A percentile compares a stretch with the other conserved stretches of the same genome.
These are phyloP conservation scores for Anolis apletophallus DNA, from an alignment of 2,797 vertebrate species.

Conservation along the genomic window DNA sequence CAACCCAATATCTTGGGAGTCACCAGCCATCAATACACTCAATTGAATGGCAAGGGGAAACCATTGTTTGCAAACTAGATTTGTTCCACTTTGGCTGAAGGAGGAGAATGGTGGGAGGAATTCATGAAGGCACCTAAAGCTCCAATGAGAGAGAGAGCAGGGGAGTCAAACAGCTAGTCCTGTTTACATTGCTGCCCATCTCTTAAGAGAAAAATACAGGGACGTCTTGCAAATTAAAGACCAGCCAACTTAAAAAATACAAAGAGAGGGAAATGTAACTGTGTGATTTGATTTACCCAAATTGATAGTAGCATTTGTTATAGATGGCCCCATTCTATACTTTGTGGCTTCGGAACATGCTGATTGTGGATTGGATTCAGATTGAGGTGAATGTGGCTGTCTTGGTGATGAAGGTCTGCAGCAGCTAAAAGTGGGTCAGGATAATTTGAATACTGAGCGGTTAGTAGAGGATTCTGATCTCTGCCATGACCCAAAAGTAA, in stretches of 20 bases:
- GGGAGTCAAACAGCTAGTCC: neutral
- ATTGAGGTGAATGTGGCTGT: neutral
- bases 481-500: no score
- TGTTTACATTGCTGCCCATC: neutral
- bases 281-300: neutral
- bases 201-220: fast-evolving
- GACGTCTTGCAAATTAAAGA: neutral
- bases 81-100: neutral
- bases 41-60: constrained; percentile 4
- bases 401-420: no score
- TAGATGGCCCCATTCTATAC: neutral
- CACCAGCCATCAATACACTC: no score
- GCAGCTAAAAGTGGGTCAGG: no score
- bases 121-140: constrained; percentile 13
- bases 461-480: neutral
- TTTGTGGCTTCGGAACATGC: neutral
- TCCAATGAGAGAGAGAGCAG: neutral
- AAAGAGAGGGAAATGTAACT: neutral
- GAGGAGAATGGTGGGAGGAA: neutral
- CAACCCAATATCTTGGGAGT: no score
- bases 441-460: no score
- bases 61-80: neutral
- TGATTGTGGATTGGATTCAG: neutral
- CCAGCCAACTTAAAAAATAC: constrained; percentile 38
- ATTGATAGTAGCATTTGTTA: neutral